Base-by-base conservation (phyloP, 2,797 vertebrate species). In the Serranus cabrilla region DNA sequence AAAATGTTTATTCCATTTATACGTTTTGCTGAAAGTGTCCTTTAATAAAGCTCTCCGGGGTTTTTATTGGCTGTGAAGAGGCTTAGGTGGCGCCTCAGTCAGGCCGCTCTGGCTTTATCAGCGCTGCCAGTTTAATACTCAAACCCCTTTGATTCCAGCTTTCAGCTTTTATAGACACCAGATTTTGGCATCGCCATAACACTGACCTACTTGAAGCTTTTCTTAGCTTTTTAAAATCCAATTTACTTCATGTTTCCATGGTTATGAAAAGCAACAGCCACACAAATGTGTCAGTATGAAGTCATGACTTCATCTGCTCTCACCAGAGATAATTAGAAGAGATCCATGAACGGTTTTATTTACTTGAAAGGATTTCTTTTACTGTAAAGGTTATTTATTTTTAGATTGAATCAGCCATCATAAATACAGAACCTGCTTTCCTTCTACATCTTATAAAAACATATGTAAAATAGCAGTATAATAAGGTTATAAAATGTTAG, bases 161-260 rank as follows among this genome's bases (percentile, higher is more conserved):
- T 64, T 77, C 52, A 57, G 77, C 71, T 74, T 78, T 76, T n/a
- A 49, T 18, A 78, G 47, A 72, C 72, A 73, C 56, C 61, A 63
- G 74, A 87, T 80, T 81, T 82, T 81, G 71, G 67, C 70, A 49
- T 57, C 39, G 52, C 64, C 76, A 74, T 65, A 70, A 65, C 71
- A 67, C 55, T 87, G 82, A 84, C 87, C 87, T 76, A 86, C 65
- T 89, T 87, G 57, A 87, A 49, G 55, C 63, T 39, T 74, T 80
- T 66, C 69, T 81, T 34, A 60, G 60, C 58, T 71, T 76, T 81
- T 62, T 62, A 40, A 70, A 83, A 85, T 76, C 62, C 46, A 23
- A 45, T 81, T 82, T 76, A 73, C 56, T 49, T 60, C 60, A 55
- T 65, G 63, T 83, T 70, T 73, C 68, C 60, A 66, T 77, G 79